These are phyloP conservation scores for Oophaga pumilio DNA, from an alignment of 2,113 vertebrate genomes.

Conservation along the genomic window DNA sequence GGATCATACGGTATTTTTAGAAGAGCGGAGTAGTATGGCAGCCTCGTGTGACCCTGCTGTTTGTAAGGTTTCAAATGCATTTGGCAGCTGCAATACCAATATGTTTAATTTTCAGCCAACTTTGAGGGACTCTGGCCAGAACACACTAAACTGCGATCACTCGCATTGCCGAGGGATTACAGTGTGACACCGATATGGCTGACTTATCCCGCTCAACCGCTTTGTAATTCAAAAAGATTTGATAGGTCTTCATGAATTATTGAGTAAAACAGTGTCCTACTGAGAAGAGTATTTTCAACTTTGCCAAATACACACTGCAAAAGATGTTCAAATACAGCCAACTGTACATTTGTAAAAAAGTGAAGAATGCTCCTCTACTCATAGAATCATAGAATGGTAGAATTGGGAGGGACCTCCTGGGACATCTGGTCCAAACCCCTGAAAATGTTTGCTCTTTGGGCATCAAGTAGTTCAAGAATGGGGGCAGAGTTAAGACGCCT, in stretches of 20 bases:
- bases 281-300: background rate
- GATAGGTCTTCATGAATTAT: slow-evolving; percentile 27
- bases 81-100: slow-evolving; percentile 39
- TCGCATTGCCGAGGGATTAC: slow-evolving; percentile 10
- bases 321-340: background rate
- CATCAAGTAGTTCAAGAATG: too few species aligned
- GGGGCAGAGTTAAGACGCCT: too few species aligned
- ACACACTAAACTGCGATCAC: slow-evolving; percentile 34
- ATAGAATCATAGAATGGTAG: too few species aligned
- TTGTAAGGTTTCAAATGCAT: slow-evolving; percentile 20
- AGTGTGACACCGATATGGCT: slow-evolving; percentile 18
- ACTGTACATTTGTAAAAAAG: background rate
- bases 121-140: slow-evolving; percentile 20
- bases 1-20: background rate
- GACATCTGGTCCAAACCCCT: too few species aligned
- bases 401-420: too few species aligned
- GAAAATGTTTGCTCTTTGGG: too few species aligned
- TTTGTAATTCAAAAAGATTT: slow-evolving; percentile 5
- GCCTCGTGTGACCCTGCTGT: slow-evolving; percentile 21
- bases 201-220: slow-evolving; percentile 16
- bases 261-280: background rate
- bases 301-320: background rate
- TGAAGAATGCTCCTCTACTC: background rate
- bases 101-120: slow-evolving; percentile 44
- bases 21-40: background rate